Evolutionary conservation across 2,797 vertebrate genomes (phyloP).

Genomic region (Sebastes minor): DNA sequence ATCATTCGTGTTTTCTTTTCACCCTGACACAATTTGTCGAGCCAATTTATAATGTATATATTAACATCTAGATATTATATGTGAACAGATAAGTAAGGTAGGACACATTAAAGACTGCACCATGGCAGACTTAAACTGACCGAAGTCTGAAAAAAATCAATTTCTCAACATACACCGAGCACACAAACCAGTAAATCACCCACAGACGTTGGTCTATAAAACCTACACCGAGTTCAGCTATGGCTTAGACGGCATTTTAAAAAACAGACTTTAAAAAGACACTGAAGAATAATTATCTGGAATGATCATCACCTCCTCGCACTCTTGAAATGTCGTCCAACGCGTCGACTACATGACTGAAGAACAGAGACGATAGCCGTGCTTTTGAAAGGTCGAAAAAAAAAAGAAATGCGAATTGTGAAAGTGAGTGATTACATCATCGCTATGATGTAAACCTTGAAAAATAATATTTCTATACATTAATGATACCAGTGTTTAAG

Average conservation of each 20-base stretch:
- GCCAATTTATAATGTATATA: conserved; percentile 10
- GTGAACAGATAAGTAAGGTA: conserved; percentile 4
- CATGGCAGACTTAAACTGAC: not conserved
- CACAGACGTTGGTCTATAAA: conserved; percentile 25
- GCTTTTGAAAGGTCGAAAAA: too few species aligned
- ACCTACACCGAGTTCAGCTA: conserved; percentile 44
- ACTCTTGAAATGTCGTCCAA: not conserved
- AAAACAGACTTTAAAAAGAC: conserved; percentile 43
- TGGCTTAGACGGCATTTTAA: conserved; percentile 57
- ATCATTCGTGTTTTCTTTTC: not conserved
- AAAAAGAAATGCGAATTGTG: not conserved
- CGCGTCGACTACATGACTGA: not conserved
- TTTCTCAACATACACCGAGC: conserved; percentile 8
- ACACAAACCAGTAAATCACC: not conserved
- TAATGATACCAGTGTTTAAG: conserved; percentile 66
- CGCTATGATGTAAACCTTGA: conserved; percentile 41
- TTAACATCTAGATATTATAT: conserved; percentile 2
- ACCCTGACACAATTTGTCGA: not conserved
- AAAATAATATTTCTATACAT: conserved; percentile 29
- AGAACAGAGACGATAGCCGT: not conserved
- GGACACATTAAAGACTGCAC: conserved; percentile 4
- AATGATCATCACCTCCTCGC: conserved; percentile 30
- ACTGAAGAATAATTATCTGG: conserved; percentile 11
- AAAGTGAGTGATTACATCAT: not conserved
- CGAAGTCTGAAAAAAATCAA: conserved; percentile 8